Percentiles rank a stretch among this genome's conserved stretches.
Conservation (phyloP, 2,888 invertebrate species). For the Gastracanthus pulcherrimus region DNA sequence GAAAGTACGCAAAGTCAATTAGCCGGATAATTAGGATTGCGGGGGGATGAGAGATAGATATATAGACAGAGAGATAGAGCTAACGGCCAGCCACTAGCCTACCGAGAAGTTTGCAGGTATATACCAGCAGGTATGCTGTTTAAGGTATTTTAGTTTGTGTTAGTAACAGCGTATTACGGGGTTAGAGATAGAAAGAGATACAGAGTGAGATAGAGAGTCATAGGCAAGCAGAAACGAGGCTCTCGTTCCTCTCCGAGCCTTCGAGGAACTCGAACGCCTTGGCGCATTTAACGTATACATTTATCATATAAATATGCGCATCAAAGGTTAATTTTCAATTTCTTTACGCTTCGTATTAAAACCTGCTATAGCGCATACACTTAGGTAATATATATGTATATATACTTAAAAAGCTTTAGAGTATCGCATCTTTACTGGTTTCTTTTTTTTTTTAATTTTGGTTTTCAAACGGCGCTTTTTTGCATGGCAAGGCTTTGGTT, state of each 20-base stretch:
- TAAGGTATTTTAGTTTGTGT: slow-evolving; percentile 67
- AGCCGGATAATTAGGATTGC: slow-evolving; percentile 65
- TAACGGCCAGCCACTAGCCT: slow-evolving; percentile 66
- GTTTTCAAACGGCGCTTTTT: slow-evolving; percentile 27
- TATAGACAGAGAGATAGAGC: slow-evolving; percentile 50
- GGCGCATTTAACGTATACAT: slow-evolving; percentile 33
- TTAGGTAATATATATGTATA: slow-evolving; percentile 54
- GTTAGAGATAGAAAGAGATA: slow-evolving; percentile 61
- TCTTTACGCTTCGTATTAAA: slow-evolving; percentile 36
- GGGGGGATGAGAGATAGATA: slow-evolving; percentile 52
- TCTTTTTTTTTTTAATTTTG: background rate
- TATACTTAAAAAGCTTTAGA: slow-evolving; percentile 56
- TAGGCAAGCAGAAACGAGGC: slow-evolving; percentile 62
- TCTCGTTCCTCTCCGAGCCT: slow-evolving; percentile 38
- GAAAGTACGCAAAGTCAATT: slow-evolving; percentile 62
- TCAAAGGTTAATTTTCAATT: slow-evolving; percentile 22
- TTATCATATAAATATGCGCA: slow-evolving; percentile 32
- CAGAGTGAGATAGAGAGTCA: slow-evolving; percentile 38
- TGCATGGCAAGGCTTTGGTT: slow-evolving; percentile 62
- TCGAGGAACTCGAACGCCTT: slow-evolving; percentile 38
- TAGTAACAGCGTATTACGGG: slow-evolving; percentile 66
- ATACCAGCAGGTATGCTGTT: slow-evolving; percentile 62
- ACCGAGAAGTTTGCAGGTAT: slow-evolving; percentile 62
- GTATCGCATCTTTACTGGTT: slow-evolving; percentile 44
- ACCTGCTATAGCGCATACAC: slow-evolving; percentile 57